Conservation (phyloP, 2,113 vertebrate species). For the Rhynchomys soricoides region DNA sequence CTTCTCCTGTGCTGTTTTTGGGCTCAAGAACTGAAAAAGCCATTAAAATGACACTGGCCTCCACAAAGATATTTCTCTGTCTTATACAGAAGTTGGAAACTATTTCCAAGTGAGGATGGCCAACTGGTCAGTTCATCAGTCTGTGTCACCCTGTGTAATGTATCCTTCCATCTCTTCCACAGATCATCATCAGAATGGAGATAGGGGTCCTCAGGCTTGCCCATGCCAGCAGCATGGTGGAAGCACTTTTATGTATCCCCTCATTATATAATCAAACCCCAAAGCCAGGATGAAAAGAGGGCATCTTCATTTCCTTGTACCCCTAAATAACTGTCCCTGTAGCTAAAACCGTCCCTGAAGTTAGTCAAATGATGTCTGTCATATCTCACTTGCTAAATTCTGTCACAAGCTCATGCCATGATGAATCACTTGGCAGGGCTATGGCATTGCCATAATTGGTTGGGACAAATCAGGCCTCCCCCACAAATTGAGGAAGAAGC, state of each 20-base stretch:
- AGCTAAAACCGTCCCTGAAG: constrained; percentile 37
- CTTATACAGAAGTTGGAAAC: neutral
- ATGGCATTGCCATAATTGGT: constrained; percentile 63
- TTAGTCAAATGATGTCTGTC: constrained; percentile 47
- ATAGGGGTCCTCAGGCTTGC: neutral
- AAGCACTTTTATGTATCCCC: neutral
- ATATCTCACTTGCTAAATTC: constrained; percentile 60
- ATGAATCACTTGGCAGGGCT: constrained; percentile 65
- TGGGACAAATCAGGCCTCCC: constrained; percentile 69
- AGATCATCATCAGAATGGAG: neutral
- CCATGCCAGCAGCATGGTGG: neutral
- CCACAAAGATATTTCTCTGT: neutral
- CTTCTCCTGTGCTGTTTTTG: neutral
- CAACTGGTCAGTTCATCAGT: neutral
- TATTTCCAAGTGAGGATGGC: neutral
- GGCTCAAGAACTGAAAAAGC: neutral
- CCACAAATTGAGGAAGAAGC: constrained; percentile 35
- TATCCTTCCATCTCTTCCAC: neutral
- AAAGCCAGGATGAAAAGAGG: constrained; percentile 20
- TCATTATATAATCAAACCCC: neutral
- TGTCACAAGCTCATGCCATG: constrained; percentile 58
- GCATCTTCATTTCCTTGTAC: neutral
- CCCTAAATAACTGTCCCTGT: constrained; percentile 13
- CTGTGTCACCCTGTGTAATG: neutral
- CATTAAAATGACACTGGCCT: neutral